Conservation (phyloP, 2,888 invertebrate species). For the Drosophila birchii region DNA sequence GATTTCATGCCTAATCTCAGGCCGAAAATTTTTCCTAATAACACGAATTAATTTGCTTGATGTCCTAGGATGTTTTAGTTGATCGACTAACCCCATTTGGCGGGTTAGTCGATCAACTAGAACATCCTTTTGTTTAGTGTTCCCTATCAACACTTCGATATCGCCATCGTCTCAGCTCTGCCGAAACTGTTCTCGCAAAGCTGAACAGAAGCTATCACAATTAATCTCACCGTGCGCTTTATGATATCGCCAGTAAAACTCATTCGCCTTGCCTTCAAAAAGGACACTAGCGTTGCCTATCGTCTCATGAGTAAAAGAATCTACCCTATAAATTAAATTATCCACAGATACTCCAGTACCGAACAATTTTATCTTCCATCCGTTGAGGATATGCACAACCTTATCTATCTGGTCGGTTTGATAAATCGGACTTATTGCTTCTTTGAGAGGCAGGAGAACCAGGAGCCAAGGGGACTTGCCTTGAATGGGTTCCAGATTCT, state of each 20-base stretch:
- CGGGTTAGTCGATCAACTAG: too few relatives aligned
- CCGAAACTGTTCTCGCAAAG: background rate
- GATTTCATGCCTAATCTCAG: too few relatives aligned
- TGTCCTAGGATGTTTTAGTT: too few relatives aligned
- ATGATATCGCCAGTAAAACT: conserved; percentile 21
- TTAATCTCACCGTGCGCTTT: conserved; percentile 4
- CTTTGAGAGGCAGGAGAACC: conserved; percentile 4
- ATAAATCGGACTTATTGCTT: background rate
- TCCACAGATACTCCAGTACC: conserved; percentile 2
- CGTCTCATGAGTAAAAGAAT: conserved; percentile 5
- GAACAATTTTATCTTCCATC: background rate
- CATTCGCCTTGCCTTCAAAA: conserved; percentile 7
- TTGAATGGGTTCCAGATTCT: background rate
- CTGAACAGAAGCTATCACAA: background rate
- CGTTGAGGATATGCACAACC: conserved; percentile 1
- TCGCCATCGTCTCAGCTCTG: too few relatives aligned
- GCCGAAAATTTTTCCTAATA: too few relatives aligned
- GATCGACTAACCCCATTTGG: too few relatives aligned
- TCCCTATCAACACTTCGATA: too few relatives aligned
- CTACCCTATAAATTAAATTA: conserved; percentile 10
- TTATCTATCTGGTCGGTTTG: background rate
- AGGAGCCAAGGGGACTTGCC: background rate
- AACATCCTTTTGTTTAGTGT: too few relatives aligned
- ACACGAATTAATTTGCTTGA: too few relatives aligned
- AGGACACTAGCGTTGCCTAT: conserved; percentile 1